Percentiles rank a stretch among this genome's conserved stretches.
Evolutionary conservation across 2,888 invertebrate species (phyloP).

Genomic region (Micropterix aruncella): DNA sequence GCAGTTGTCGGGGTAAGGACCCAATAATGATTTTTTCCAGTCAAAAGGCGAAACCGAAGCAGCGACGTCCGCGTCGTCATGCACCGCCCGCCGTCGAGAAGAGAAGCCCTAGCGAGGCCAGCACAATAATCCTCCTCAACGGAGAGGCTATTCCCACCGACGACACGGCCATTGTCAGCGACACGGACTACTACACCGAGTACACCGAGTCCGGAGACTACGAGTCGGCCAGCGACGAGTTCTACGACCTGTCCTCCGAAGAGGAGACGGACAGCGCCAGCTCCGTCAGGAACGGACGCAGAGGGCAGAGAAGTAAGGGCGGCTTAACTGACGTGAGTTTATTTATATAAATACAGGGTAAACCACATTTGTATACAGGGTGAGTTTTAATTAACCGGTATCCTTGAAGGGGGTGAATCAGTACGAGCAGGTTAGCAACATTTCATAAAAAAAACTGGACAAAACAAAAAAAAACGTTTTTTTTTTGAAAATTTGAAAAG

Average conservation of each 20-base stretch:
- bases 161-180: background rate
- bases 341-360: no score
- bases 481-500: no score
- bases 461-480: no score
- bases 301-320: background rate
- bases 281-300: conserved; percentile 15
- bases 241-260: conserved; percentile 33
- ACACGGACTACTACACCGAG: conserved; percentile 10
- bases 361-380: no score
- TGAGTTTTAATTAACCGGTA: no score
- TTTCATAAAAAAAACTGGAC: no score
- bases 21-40: background rate
- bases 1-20: no score
- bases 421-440: no score
- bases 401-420: no score
- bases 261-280: conserved; percentile 26
- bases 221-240: conserved; percentile 36
- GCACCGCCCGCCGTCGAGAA: background rate
- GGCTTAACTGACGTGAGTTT: background rate
- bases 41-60: background rate
- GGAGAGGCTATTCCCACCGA: background rate
- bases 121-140: background rate
- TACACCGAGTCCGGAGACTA: conserved; percentile 22
- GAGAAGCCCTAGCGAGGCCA: background rate
- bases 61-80: background rate